phyloP scores from a whole-genome alignment of 2,888 invertebrate species.

The Scaptomyza parva region DNA sequence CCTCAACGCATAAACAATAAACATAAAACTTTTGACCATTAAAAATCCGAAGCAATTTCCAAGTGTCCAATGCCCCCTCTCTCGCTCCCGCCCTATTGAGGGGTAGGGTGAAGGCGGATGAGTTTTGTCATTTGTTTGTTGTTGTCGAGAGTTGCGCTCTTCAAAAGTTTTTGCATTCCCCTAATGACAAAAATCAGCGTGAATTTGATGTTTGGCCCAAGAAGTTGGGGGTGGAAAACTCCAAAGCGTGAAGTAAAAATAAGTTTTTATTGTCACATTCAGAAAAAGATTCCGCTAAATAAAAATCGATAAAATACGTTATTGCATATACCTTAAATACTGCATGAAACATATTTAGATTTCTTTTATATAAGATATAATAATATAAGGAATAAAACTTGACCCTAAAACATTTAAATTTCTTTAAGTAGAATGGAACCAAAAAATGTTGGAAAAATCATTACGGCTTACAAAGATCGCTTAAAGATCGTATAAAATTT shows the following conservation, averaged over 20 bases:
- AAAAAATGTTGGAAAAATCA: too few species aligned
- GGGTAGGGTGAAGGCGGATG: background rate
- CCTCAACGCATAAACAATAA: constrained; percentile 81
- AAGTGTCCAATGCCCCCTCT: constrained; percentile 64
- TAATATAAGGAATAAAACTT: too few species aligned
- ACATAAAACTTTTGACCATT: constrained; percentile 78
- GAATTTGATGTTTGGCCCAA: constrained; percentile 67
- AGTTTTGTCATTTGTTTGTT: constrained; percentile 50
- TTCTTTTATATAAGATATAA: too few species aligned
- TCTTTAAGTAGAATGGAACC: too few species aligned
- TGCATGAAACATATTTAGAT: too few species aligned
- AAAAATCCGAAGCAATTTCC: constrained; percentile 72
- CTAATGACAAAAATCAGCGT: constrained; percentile 76
- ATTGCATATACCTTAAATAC: too few species aligned
- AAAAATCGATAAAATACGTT: too few species aligned
- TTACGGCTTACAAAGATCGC: too few species aligned
- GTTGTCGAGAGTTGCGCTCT: constrained; percentile 57
- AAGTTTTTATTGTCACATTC: constrained; percentile 30
- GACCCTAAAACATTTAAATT: too few species aligned
- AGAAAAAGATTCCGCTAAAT: background rate
- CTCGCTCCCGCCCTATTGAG: background rate
- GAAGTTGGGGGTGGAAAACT: constrained; percentile 50
- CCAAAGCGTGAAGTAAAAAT: constrained; percentile 2
- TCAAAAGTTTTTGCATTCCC: constrained; percentile 22
- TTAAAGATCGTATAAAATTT: too few species aligned